A percentile compares a stretch with the other conserved stretches of the same genome.
Evolutionary conservation across 1,140 invertebrate species (phyloP).

Genomic region (Gerris buenoi): DNA sequence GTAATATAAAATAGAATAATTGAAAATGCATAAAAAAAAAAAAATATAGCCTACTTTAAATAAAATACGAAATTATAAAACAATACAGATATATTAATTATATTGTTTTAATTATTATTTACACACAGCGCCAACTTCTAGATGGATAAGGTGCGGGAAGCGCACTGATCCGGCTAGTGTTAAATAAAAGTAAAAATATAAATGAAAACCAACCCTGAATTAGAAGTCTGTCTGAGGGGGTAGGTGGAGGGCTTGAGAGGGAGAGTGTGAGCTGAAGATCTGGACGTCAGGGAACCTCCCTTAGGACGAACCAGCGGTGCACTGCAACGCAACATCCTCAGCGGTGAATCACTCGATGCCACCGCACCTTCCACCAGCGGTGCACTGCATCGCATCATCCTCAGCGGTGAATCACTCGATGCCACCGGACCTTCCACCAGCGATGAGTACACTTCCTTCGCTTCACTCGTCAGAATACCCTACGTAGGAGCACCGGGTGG

Average conservation of each 20-base stretch:
- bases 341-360: slow-evolving; percentile 33
- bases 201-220: too few species aligned
- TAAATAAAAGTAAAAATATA: too few species aligned
- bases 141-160: too few species aligned
- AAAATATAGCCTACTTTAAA: too few species aligned
- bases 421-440: slow-evolving; percentile 67
- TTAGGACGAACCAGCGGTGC: slow-evolving; percentile 43
- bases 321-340: slow-evolving; percentile 52
- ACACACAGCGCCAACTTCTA: too few species aligned
- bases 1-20: too few species aligned
- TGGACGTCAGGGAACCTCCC: slow-evolving; percentile 30
- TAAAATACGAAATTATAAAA: too few species aligned
- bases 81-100: too few species aligned
- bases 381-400: slow-evolving; percentile 51
- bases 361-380: slow-evolving; percentile 42
- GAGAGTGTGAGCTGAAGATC: slow-evolving; percentile 6
- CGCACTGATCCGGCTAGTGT: too few species aligned
- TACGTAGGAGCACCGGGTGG: too few species aligned
- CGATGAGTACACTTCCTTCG: slow-evolving; percentile 79
- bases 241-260: neutral
- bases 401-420: slow-evolving; percentile 35
- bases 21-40: too few species aligned
- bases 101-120: too few species aligned
- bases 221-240: neutral
- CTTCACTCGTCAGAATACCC: slow-evolving; percentile 61